Conservation (phyloP, 2,888 invertebrate species). For the Drosophila ochracea region DNA sequence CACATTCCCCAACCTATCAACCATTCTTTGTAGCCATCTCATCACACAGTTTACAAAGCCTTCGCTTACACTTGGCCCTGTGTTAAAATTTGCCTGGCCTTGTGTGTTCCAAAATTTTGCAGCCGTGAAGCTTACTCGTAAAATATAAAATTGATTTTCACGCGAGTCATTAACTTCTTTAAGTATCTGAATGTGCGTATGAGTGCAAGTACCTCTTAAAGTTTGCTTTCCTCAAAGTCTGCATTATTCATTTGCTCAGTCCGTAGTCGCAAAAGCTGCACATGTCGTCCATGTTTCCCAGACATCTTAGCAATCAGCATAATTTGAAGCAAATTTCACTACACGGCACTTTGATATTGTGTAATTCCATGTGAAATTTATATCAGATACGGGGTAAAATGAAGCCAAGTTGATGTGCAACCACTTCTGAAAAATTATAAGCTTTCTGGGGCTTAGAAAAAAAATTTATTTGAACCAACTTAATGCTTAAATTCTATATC, state of each 20-base stretch:
- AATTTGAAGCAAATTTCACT: conserved; percentile 10
- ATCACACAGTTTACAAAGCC: conserved; percentile 43
- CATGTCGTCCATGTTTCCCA: conserved; percentile 4
- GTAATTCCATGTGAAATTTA: conserved; percentile 17
- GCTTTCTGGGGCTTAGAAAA: background rate
- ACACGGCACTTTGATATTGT: background rate
- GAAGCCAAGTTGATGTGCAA: background rate
- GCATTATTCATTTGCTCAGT: conserved; percentile 30
- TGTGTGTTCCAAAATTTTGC: conserved; percentile 37
- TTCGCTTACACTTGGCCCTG: conserved; percentile 36
- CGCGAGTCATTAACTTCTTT: conserved; percentile 72
- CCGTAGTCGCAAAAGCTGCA: background rate
- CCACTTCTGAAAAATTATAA: background rate
- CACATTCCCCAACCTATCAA: background rate
- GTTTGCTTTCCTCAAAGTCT: conserved; percentile 9
- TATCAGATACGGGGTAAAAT: background rate
- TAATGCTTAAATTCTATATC: background rate
- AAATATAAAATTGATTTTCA: conserved; percentile 74
- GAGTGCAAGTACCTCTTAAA: background rate
- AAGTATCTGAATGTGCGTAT: conserved; percentile 29
- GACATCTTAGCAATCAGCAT: conserved; percentile 8
- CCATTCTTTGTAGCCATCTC: background rate
- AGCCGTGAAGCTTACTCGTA: conserved; percentile 48
- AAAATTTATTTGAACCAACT: background rate
- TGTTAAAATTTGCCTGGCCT: conserved; percentile 17